Evolutionary conservation across 1,140 invertebrate genomes (phyloP).

Genomic region (Trichonephila clavata): DNA sequence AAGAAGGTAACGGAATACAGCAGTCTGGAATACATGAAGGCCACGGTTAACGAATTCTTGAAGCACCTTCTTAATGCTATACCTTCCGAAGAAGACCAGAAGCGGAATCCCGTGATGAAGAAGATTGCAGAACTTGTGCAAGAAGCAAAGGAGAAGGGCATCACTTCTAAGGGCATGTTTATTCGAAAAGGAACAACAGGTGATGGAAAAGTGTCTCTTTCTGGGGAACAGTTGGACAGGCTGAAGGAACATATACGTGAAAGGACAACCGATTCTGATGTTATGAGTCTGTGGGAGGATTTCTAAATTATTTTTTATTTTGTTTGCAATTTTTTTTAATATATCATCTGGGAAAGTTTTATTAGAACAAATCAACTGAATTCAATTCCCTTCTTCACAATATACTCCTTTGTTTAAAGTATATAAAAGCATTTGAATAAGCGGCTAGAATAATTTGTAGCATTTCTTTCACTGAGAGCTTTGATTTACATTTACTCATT

Average conservation of each 20-base stretch:
- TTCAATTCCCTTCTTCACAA: too few relatives aligned
- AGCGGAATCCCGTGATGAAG: slow-evolving; percentile 68
- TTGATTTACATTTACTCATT: too few relatives aligned
- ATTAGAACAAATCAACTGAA: too few relatives aligned
- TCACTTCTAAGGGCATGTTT: slow-evolving; percentile 78
- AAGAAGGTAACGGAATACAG: slow-evolving; percentile 80
- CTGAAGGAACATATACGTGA: slow-evolving; percentile 79
- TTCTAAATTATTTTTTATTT: too few relatives aligned
- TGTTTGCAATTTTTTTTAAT: too few relatives aligned
- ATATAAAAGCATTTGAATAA: too few relatives aligned
- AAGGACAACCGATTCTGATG: slow-evolving; percentile 4
- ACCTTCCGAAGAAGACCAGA: background rate
- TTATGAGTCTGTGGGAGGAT: slow-evolving; percentile 25
- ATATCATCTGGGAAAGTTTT: too few relatives aligned
- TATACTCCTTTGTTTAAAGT: too few relatives aligned
- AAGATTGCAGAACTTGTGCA: slow-evolving; percentile 82
- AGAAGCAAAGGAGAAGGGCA: slow-evolving; percentile 80
- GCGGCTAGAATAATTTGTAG: too few relatives aligned
- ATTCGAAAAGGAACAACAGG: slow-evolving; percentile 80
- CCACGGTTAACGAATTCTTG: slow-evolving; percentile 77
- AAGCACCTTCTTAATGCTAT: background rate
- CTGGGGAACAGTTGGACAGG: slow-evolving; percentile 80
- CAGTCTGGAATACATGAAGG: slow-evolving; percentile 82
- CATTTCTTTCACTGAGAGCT: too few relatives aligned
- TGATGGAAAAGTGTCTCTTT: slow-evolving; percentile 82